Conservation (phyloP, 2,797 vertebrate genomes). For the Strix occidentalis region DNA sequence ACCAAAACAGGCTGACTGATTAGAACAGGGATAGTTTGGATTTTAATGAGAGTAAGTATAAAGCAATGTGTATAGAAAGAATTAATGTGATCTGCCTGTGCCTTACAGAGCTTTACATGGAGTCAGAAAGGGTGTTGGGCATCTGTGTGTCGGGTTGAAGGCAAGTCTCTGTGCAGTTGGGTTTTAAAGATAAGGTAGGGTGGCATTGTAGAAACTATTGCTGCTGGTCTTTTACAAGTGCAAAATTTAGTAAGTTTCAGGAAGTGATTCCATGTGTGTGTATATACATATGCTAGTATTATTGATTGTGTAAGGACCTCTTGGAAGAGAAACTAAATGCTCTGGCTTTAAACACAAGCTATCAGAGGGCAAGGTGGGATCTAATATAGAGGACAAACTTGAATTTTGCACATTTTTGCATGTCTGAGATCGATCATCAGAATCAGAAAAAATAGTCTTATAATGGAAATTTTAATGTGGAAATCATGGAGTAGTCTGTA, state of each 20-base stretch:
- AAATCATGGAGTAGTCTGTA: not conserved
- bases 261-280: not conserved
- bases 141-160: not conserved
- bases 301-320: not conserved
- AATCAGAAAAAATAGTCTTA: not conserved
- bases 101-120: not conserved
- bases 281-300: not conserved
- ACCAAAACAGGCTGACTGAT: not conserved
- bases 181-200: not conserved
- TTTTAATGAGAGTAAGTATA: not conserved
- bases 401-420: not conserved
- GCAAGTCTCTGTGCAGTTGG: not conserved
- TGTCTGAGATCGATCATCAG: not conserved
- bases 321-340: not conserved
- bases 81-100: not conserved
- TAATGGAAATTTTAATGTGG: not conserved
- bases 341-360: not conserved
- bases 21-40: not conserved
- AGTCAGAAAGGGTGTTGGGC: not conserved
- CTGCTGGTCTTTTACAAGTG: not conserved
- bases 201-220: not conserved
- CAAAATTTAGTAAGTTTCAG: not conserved
- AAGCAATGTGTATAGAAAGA: not conserved
- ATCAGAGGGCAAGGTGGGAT: not conserved
- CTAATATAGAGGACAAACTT: not conserved